Base-by-base conservation (phyloP, 2,113 vertebrate genomes). In the Cottus gobio region DNA sequence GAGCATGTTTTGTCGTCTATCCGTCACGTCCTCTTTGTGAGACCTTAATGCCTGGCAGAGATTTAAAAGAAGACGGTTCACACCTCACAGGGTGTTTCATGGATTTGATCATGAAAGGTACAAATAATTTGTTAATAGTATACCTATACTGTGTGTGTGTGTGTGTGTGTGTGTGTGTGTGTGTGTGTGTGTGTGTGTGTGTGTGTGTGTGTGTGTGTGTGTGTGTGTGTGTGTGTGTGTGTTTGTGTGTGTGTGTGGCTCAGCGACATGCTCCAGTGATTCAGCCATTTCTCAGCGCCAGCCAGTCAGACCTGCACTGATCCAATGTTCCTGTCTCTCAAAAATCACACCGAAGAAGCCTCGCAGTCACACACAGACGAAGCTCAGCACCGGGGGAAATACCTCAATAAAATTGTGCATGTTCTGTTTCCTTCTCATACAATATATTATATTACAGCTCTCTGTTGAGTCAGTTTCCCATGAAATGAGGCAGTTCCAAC, bases 251-350 rank as follows among this genome's bases (percentile, higher is more conserved):
- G 65, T 85, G 76, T 77, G 65, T 77, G 75, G 75, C 75, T 66
- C 63, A 37, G 30, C 31, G 82, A 86, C 37, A 61, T 0, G 52
- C 82, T 79, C 76, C 82, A 80, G 62, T 88, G 89, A 89, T 71
- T 87, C 84, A 85, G 79, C 63, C 18, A 1, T 77, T 84, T 71
- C 72, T 83, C 54, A 24, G 26, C 71, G 64, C 76, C 71, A 77
- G 75, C 52, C 63, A 80, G 71, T 70, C 85, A 80, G 84, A 85
- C 69, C 77, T 9, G 50, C 84, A 69, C 63, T 66, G 70, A 72
- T 78, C 80, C 80, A 60, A 65, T 31, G 5, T 58, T 79, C 36
- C 62, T 18, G 79, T 85, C 82, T 80, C 79, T 80, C 62, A 68
- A 34, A 48, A 85, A 79, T 69, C 74, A 62, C 50, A 70, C 24